These are phyloP conservation scores for Schizaphis graminum DNA, from an alignment of 2,888 invertebrate species.

Conservation along the genomic window DNA sequence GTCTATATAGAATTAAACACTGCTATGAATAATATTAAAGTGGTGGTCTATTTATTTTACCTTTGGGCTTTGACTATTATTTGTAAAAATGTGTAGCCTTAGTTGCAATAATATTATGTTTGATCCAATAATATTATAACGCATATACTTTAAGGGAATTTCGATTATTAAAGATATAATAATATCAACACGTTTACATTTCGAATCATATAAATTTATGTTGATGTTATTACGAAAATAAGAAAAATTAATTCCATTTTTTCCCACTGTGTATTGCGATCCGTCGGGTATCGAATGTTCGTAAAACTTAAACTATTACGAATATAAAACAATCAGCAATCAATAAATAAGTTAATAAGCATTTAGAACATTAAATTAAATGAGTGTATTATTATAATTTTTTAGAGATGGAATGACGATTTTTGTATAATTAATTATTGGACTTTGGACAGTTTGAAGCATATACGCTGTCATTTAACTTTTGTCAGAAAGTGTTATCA, in stretches of 20 bases:
- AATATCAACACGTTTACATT: too few relatives aligned
- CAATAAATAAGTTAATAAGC: not conserved
- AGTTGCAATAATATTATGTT: not conserved
- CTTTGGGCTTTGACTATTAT: not conserved
- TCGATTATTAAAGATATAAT: too few relatives aligned
- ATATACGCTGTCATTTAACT: not conserved
- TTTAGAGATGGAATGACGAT: not conserved
- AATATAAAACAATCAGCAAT: not conserved
- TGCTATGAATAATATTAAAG: not conserved
- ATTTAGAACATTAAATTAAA: not conserved
- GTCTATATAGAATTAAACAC: not conserved
- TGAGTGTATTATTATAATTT: not conserved
- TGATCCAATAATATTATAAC: too few relatives aligned
- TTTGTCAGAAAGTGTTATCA: not conserved
- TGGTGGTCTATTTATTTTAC: not conserved
- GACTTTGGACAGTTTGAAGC: not conserved
- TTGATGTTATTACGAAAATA: not conserved
- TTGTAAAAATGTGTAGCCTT: not conserved
- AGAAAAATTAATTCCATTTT: not conserved
- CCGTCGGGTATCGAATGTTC: not conserved
- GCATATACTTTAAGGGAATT: too few relatives aligned
- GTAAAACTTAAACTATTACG: not conserved
- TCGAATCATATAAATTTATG: not conserved
- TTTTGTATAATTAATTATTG: not conserved
- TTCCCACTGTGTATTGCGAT: not conserved